Evolutionary conservation across 2,888 invertebrate genomes (phyloP), one percentile per base, ranked within the genome.

Genomic region (Mycalesis mineus): DNA sequence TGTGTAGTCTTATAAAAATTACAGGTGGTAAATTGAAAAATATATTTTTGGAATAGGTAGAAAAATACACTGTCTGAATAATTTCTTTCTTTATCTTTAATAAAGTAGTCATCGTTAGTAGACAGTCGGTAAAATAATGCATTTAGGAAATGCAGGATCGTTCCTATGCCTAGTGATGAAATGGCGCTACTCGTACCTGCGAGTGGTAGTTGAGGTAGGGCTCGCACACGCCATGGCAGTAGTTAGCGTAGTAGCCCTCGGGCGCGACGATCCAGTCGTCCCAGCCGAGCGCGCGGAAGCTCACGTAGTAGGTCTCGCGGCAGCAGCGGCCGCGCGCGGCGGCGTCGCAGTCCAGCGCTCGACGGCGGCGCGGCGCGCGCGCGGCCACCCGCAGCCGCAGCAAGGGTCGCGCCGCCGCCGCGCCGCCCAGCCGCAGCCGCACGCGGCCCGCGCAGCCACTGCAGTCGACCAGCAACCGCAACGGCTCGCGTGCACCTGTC

Each of bases 261-360:
- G 96, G 96, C 66, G 95, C 95, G 69, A 97, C 95, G 76, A 97
- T 96, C 97, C 97, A 97, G 89, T 97, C 96, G 85, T 97, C 96
- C 97, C 97, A 97, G 69, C 97, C 97, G 52, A 97, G 91, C 71
- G 95, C 94, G 76, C 95, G 94, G 90, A 97, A 97, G 82, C 94
- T 96, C 72, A 97, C 96, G 91, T 96, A 97, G 89, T 97, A 96
- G 50, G 94, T 92, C 84, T 97, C 95, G 75, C 96, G 96, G 85
- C 97, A 97, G 79, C 95, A 95, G 68, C 82, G 81, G 71, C 87
- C 87, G 67, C 73, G 78, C 62, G 84, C 79, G 63, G 84, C 82
- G 58, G 92, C 92, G 64, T 93, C 93, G 86, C 97, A 97, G 81
- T 96, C 96, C 59, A 97, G 91, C 37, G 97, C 96, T 66, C 96